Evolutionary conservation across 2,797 vertebrate genomes (phyloP).

Genomic region (Naso thynnoides): DNA sequence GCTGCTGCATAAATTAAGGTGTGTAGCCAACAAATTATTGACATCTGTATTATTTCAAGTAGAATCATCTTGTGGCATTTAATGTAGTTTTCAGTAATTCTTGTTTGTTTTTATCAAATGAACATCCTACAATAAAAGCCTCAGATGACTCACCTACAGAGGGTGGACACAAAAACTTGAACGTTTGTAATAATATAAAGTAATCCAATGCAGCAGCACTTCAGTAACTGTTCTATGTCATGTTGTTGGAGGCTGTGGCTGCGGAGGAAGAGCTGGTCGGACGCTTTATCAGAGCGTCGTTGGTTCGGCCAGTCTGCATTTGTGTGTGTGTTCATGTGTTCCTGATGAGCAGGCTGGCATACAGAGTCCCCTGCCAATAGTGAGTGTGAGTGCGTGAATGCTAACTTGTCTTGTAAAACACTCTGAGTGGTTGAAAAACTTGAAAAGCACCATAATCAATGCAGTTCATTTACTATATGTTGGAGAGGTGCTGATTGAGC

Average conservation of each 20-base stretch:
- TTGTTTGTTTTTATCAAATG: background rate
- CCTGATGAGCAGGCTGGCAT: too few species aligned
- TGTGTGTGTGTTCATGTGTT: too few species aligned
- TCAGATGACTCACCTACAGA: background rate
- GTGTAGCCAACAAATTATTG: background rate
- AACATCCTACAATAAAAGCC: background rate
- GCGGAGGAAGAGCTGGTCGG: too few species aligned
- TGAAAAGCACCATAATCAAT: too few species aligned
- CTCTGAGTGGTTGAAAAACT: too few species aligned
- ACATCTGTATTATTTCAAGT: background rate
- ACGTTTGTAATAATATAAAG: background rate
- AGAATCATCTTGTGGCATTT: background rate
- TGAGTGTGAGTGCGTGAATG: too few species aligned
- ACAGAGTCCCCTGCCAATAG: too few species aligned
- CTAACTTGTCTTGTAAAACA: too few species aligned
- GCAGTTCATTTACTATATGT: background rate
- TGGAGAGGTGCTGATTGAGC: background rate
- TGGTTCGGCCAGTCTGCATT: too few species aligned
- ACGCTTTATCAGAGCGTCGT: too few species aligned
- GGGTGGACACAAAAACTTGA: background rate
- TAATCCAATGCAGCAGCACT: background rate
- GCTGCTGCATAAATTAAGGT: background rate
- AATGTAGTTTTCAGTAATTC: background rate
- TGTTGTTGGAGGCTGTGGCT: too few species aligned
- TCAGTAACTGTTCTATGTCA: too few species aligned